phyloP scores from a whole-genome alignment of 2,888 invertebrate species.

The Pseudococcus jackbeardsleyi region DNA sequence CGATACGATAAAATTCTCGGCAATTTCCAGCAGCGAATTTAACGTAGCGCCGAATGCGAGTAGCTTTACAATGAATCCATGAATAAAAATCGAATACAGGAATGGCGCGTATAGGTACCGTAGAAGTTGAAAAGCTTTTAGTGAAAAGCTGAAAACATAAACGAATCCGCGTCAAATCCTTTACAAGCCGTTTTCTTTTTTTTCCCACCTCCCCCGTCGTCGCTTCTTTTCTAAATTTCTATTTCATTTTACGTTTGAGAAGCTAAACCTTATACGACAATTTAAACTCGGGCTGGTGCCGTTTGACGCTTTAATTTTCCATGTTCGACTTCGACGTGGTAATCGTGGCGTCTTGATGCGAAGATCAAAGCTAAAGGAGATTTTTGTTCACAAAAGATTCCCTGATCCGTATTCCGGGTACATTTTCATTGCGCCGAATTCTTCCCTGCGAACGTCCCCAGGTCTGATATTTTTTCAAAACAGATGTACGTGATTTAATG shows the following conservation, averaged over 20 bases:
- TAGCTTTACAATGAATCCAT: constrained; percentile 29
- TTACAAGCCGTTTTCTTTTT: constrained; percentile 39
- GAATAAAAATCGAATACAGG: constrained; percentile 22
- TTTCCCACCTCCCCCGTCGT: background rate
- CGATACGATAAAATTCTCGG: constrained; percentile 24
- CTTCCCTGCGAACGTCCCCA: background rate
- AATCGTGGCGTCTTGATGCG: constrained; percentile 35
- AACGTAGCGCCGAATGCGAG: background rate
- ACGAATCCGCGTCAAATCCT: constrained; percentile 52
- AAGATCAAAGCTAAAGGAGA: constrained; percentile 13
- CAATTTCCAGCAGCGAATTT: background rate
- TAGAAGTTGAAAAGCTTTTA: constrained; percentile 33
- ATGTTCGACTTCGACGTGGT: constrained; percentile 1
- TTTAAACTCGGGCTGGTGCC: constrained; percentile 7
- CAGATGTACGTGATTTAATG: constrained; percentile 19
- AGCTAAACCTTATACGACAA: constrained; percentile 37
- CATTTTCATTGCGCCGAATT: constrained; percentile 11
- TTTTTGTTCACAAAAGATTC: constrained; percentile 20
- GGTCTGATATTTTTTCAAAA: background rate
- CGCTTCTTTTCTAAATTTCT: constrained; percentile 10
- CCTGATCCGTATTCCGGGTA: background rate
- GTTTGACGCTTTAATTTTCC: constrained; percentile 44
- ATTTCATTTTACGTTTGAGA: constrained; percentile 38
- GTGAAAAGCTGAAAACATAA: constrained; percentile 50
- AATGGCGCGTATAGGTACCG: background rate